Conservation (phyloP, 92 coral and sea anemone genomes). For the Parazoanthus darwini region DNA sequence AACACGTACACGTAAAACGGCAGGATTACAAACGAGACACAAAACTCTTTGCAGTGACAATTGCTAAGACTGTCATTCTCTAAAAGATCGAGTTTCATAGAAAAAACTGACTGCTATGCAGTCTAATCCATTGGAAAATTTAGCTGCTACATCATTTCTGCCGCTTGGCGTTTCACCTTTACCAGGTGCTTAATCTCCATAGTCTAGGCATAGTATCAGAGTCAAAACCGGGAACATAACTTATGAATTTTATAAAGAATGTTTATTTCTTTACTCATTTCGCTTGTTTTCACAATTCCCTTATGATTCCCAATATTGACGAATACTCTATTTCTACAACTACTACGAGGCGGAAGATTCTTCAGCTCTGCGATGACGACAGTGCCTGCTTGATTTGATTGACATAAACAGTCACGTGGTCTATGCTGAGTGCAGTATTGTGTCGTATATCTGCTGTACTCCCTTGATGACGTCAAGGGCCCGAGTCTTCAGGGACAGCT, state of each 20-base stretch:
- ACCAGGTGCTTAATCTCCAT: no score
- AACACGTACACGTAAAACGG: no score
- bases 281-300: not conserved
- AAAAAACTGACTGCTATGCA: no score
- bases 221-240: no score
- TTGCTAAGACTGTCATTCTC: no score
- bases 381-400: not conserved
- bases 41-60: no score
- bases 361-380: not conserved
- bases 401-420: not conserved
- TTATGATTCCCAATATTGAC: not conserved
- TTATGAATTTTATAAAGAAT: not conserved
- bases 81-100: no score
- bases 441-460: constrained; percentile 50
- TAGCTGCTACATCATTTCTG: no score
- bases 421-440: constrained; percentile 39
- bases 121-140: no score
- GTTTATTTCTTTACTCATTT: not conserved
- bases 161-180: no score
- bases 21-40: no score
- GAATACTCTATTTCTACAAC: not conserved
- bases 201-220: no score
- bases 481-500: constrained; percentile 63
- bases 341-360: not conserved
- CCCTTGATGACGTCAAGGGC: constrained; percentile 56